These are phyloP conservation scores for Panthera tigris DNA, from an alignment of 2,113 vertebrate species.

Conservation along the genomic window DNA sequence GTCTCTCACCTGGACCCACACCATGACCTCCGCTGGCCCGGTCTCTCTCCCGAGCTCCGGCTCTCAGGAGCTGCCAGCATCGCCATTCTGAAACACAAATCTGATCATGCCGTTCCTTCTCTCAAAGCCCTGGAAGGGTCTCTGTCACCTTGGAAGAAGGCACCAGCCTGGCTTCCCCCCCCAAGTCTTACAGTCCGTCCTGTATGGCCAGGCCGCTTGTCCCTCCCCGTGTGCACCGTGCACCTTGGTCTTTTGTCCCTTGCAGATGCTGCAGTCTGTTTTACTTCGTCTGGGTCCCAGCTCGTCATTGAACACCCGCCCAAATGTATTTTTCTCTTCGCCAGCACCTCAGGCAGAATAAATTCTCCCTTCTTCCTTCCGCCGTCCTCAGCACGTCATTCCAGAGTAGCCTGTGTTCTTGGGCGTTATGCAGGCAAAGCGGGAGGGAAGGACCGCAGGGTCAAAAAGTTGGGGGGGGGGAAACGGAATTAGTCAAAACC, in stretches of 20 bases:
- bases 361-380: neutral
- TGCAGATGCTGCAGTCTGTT: accelerated
- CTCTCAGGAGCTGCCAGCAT: neutral
- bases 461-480: neutral
- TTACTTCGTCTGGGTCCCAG: neutral
- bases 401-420: neutral
- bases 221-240: accelerated
- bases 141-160: neutral
- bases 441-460: neutral
- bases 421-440: neutral
- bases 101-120: neutral
- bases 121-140: neutral
- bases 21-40: accelerated
- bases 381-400: neutral
- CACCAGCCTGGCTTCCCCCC: accelerated
- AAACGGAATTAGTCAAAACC: neutral
- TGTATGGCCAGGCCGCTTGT: accelerated
- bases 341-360: neutral
- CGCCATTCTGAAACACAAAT: neutral
- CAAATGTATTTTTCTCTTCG: neutral
- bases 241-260: neutral
- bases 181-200: accelerated
- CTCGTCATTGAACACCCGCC: neutral
- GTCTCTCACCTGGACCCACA: accelerated
- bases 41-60: neutral